Evolutionary conservation across 2,797 vertebrate species (phyloP).

Genomic region (Periparus ater): DNA sequence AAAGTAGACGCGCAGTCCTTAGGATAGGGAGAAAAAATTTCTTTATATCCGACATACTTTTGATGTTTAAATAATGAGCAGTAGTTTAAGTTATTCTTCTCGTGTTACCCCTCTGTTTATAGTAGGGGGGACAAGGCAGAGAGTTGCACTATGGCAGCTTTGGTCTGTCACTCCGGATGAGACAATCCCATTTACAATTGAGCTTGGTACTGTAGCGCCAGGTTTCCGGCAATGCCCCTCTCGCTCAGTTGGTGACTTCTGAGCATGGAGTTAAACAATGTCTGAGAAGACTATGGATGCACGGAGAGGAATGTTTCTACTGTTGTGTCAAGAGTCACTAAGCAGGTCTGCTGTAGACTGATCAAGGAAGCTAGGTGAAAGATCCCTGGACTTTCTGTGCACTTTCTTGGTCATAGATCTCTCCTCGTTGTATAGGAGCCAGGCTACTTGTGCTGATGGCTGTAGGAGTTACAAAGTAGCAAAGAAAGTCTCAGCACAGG

Average conservation of each 20-base stretch:
- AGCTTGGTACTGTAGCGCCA: background rate
- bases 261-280: rapidly evolving
- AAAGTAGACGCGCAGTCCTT: background rate
- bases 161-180: background rate
- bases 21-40: background rate
- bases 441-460: background rate
- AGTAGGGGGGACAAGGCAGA: background rate
- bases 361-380: background rate
- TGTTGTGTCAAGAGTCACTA: background rate
- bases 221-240: background rate
- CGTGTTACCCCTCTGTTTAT: background rate
- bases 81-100: background rate
- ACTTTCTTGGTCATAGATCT: background rate
- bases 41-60: background rate
- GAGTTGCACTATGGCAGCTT: background rate
- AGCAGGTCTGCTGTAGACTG: background rate
- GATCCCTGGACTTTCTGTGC: background rate
- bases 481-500: background rate
- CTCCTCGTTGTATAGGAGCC: rapidly evolving
- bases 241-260: background rate
- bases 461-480: background rate
- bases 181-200: background rate
- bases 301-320: rapidly evolving
- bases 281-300: background rate
- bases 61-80: background rate